Percentiles rank a stretch among this genome's conserved stretches.
Conservation (phyloP, 2,113 vertebrate species). For the Saccopteryx bilineata region DNA sequence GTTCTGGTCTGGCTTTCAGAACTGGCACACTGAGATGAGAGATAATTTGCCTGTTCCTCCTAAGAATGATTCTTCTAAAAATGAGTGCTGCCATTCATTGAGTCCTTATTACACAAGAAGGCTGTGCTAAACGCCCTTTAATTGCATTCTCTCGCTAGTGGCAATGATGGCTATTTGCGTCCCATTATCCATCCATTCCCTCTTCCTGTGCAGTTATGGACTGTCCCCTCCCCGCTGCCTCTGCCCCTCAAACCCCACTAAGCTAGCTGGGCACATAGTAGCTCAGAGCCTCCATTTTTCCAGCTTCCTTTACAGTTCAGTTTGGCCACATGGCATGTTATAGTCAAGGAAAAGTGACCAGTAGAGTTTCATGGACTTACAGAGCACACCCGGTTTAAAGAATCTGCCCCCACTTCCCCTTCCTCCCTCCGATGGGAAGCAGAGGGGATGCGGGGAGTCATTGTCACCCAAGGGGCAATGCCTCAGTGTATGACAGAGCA, state of each 20-base stretch:
- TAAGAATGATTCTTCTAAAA: neutral
- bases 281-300: neutral
- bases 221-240: neutral
- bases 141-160: neutral
- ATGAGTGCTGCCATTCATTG: neutral
- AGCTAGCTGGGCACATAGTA: neutral
- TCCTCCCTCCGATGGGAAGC: accelerated
- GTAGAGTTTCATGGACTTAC: neutral
- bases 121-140: neutral
- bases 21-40: neutral
- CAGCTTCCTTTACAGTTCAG: neutral
- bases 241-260: neutral
- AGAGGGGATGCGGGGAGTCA: neutral
- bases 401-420: accelerated
- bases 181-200: too few species aligned
- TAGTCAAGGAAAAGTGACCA: neutral
- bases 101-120: neutral
- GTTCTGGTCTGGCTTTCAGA: slow-evolving; percentile 14
- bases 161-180: neutral
- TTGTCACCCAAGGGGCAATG: neutral
- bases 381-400: neutral
- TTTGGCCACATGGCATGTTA: neutral
- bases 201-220: neutral
- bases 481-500: neutral
- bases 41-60: neutral